phyloP scores from a whole-genome alignment of 2,797 vertebrate genomes.

The Limosa lapponica region DNA sequence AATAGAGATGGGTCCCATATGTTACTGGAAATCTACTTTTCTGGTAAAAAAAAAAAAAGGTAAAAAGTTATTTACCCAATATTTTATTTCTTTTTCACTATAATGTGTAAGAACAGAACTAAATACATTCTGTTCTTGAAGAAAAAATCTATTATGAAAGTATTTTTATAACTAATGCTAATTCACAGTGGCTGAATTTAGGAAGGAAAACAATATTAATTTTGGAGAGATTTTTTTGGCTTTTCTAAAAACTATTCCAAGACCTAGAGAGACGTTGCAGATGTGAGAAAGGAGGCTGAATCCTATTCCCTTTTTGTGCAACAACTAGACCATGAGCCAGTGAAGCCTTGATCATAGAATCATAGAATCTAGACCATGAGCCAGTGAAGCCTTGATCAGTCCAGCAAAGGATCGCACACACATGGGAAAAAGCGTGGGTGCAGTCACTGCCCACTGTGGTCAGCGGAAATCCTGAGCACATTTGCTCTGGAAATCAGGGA shows the following conservation, averaged over 20 bases:
- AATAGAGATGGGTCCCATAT: neutral
- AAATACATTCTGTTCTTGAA: neutral
- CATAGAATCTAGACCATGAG: too few relatives aligned
- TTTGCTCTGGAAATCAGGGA: neutral
- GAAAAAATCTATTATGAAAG: neutral
- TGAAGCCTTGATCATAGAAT: neutral
- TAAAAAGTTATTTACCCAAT: neutral
- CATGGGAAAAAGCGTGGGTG: neutral
- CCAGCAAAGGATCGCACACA: neutral
- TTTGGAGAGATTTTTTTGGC: neutral
- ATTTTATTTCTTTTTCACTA: neutral
- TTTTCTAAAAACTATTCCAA: neutral
- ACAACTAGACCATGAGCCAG: neutral
- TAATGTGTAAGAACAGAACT: neutral
- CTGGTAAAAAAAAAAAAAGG: neutral
- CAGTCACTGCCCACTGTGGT: neutral
- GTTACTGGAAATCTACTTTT: neutral
- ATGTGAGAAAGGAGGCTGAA: neutral
- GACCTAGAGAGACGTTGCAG: neutral
- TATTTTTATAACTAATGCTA: neutral
- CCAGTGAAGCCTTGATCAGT: neutral
- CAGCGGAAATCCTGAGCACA: neutral
- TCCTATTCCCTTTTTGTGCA: neutral
- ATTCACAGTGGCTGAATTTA: neutral
- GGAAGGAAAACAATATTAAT: neutral